These are phyloP conservation scores for Caprella mutica DNA, from an alignment of 2,888 invertebrate species.

Conservation along the genomic window DNA sequence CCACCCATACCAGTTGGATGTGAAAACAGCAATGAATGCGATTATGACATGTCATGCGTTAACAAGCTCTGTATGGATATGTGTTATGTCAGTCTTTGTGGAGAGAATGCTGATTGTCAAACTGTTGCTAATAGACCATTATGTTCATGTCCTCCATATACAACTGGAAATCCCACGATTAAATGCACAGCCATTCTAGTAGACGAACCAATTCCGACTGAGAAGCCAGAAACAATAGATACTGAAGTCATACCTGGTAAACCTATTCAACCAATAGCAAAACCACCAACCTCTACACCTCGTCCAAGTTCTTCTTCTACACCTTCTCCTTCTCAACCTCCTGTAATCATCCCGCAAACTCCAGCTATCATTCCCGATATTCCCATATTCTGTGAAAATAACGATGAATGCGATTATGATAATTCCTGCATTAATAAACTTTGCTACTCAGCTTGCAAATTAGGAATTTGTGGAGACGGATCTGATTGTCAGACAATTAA, in stretches of 20 bases:
- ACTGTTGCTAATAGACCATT: slow-evolving; percentile 30
- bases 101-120: slow-evolving; percentile 20
- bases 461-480: slow-evolving; percentile 65
- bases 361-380: slow-evolving; percentile 14
- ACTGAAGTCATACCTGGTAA: neutral
- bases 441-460: slow-evolving; percentile 34
- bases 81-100: slow-evolving; percentile 28
- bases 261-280: slow-evolving; percentile 8
- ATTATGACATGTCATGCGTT: slow-evolving; percentile 19
- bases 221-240: slow-evolving; percentile 9
- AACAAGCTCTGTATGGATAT: slow-evolving; percentile 25
- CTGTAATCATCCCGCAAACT: slow-evolving; percentile 38
- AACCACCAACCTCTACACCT: neutral
- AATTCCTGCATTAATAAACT: slow-evolving; percentile 25
- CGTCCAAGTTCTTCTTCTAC: slow-evolving; percentile 10
- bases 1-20: slow-evolving; percentile 15
- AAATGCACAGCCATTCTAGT: slow-evolving; percentile 35
- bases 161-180: slow-evolving; percentile 37
- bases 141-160: slow-evolving; percentile 37
- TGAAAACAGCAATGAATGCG: slow-evolving; percentile 20
- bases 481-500: slow-evolving; percentile 71
- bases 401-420: slow-evolving; percentile 22
- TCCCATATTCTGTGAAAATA: slow-evolving; percentile 16
- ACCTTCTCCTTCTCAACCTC: slow-evolving; percentile 8
- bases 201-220: slow-evolving; percentile 31